Percentiles rank a stretch among this genome's conserved stretches.
Evolutionary conservation across 1,140 invertebrate genomes (phyloP).

Genomic region (Eupristina koningsbergeri): DNA sequence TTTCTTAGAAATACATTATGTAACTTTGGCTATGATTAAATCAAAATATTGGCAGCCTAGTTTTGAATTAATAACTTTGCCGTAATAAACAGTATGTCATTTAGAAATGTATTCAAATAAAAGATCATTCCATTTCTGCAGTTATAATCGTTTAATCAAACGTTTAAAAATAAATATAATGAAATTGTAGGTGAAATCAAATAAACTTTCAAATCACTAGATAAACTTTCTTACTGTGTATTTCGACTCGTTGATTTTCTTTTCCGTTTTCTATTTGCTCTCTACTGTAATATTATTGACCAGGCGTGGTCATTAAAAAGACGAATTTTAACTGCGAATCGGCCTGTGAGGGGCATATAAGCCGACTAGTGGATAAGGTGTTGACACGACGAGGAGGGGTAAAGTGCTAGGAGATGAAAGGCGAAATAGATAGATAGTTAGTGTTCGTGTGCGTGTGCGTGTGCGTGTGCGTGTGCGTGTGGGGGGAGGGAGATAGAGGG

Average conservation of each 20-base stretch:
- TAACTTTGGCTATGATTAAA: too few species aligned
- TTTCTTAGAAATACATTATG: too few species aligned
- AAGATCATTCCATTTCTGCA: too few species aligned
- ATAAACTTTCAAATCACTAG: neutral
- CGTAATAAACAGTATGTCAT: neutral
- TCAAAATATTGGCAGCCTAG: neutral
- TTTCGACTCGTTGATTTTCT: neutral
- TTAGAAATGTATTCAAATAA: too few species aligned
- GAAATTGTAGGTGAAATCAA: too few species aligned
- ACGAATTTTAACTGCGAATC: conserved; percentile 13
- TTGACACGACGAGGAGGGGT: too few species aligned
- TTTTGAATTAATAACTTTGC: neutral
- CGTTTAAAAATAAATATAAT: too few species aligned
- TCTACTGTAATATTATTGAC: neutral
- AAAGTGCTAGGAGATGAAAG: too few species aligned
- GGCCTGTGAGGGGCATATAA: neutral
- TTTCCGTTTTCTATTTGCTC: neutral
- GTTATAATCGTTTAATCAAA: too few species aligned
- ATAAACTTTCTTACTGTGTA: neutral
- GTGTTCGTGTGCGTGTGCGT: too few species aligned
- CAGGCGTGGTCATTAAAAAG: neutral
- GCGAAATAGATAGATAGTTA: too few species aligned
- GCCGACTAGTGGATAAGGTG: neutral
- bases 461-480: too few species aligned
- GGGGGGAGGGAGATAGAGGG: neutral